Evolutionary conservation across 2,888 invertebrate genomes (phyloP), one percentile per base, ranked within the genome.

Genomic region (Metopia argyrocephala): DNA sequence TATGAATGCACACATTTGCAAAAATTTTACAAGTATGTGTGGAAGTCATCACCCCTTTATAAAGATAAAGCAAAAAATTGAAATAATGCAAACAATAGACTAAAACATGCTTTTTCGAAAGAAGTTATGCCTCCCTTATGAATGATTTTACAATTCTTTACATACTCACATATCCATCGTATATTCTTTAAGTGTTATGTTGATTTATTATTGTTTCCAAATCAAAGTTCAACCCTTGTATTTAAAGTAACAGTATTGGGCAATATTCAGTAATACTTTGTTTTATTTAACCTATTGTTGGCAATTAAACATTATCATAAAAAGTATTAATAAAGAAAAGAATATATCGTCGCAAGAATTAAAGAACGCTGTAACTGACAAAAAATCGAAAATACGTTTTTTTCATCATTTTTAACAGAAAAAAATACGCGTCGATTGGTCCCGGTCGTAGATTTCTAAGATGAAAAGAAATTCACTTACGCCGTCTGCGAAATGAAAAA

Each of bases 1-100:
- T 74, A 66, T 50, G 48, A 69, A 45, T 62, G 57, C 46, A 65
- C 27, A 54, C 46, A 46, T 28, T 56, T 45, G 15, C 7, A 64
- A 38, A 71, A n/a, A n/a, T n/a, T 28, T 64, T 61, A 50, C 25
- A 45, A 27, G 28, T 27, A 61, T 15, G 15, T 38, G 9, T 38
- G 12, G 12, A 38, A 25, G 61, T 20, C 56, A 23, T 20, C 2
- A 15, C 38, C n/a, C n/a, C n/a, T n/a, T n/a, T n/a, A n/a, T n/a
- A n/a, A n/a, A n/a, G n/a, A n/a, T n/a, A n/a, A 38, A 15, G 38
- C 38, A 38, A 38, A 38, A 9, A 38, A 69, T 76, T 76, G 68
- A 62, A 28, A 56, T 50, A 76, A 54, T 74, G 28, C 61, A 61
- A 74, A 66, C 73, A 65, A 66, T 61, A 71, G 46, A 28, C 61